Base-by-base conservation (phyloP, 2,888 invertebrate genomes). In the Melieria omissa region DNA sequence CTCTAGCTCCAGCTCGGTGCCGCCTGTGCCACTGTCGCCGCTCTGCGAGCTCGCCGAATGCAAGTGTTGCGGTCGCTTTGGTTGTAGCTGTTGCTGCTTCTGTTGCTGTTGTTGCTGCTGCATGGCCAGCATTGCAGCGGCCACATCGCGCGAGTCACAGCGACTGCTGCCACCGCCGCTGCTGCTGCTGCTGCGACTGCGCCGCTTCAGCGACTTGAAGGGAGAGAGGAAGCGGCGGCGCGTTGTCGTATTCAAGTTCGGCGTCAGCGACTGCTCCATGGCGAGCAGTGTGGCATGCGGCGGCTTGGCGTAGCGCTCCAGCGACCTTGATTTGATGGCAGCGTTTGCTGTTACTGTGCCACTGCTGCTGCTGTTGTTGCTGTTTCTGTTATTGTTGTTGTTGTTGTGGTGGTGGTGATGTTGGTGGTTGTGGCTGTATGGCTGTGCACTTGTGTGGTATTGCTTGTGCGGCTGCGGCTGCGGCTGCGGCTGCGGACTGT, bases 121-220 rank as follows among this genome's bases (percentile, higher is more conserved):
- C 70, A 70, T 42, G 9, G 42, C 49, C 16, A 58, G n/a, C 47
- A 70, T 65, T 16, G 70, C 64, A 41, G 55, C 57, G 0, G 67
- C 14, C 12, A 77, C 75, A 64, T 75, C 76, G 0, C 76, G 66
- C 0, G 76, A 76, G 54, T 76, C 75, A 46, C 73, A 74, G 1
- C 73, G 71, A 57, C 73, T 72, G 67, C 79, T 78, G 71, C 79
- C 78, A 49, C 76, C 77, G 58, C 76, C 78, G 73, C 84, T 84
- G 79, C 83, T 84, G 76, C 83, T 85, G 76, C 85, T 85, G 79
- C 84, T 84, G 70, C 83, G 84, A 77, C 85, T 84, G 73, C 85
- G 85, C 0, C 83, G 80, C 72, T 84, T 84, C 75, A 84, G 77
- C 3, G 84, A 83, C 2, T 83, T 83, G 72, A 84, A 84, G 29